Base-by-base conservation (phyloP, 2,888 invertebrate species). In the Tiphia femorata region DNA sequence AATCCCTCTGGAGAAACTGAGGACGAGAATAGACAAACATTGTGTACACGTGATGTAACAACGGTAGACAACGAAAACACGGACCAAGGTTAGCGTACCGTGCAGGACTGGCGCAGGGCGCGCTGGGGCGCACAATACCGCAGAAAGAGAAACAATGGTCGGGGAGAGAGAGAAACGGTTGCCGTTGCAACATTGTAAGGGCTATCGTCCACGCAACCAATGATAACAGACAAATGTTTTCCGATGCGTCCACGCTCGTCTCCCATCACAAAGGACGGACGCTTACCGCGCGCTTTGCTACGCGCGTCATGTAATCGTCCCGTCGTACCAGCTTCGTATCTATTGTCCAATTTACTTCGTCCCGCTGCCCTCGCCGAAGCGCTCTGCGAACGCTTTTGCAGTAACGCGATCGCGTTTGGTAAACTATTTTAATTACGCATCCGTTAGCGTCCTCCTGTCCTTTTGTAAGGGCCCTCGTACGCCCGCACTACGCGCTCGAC, bases 371-470 rank as follows among this genome's bases (percentile, higher is more conserved):
- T n/a, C n/a, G n/a, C n/a, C n/a, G n/a, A n/a, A n/a, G n/a, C n/a
- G n/a, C 59, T 58, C 50, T 62, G 49, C 50, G 43, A 43, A 51
- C 41, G 43, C 57, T 58, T 40, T 49, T 41, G 33, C 48, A 29
- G 23, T n/a, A 42, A 42, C 49, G 53, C 51, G 56, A 63, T 54
- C 64, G 49, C 23, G 58, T 46, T 62, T 59, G n/a, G 68, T 59
- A 66, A 76, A 74, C 74, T 75, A 70, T 76, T 76, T 75, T 76
- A 74, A 76, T 75, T 76, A 76, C 68, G 51, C 50, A 43, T 44
- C 44, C 54, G 53, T 46, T 55, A 56, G 51, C 54, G 33, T 14
- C 30, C 40, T 2, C 21, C 21, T 10, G 8, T 29, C n/a, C 14
- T 27, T n/a, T n/a, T n/a, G n/a, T n/a, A n/a, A n/a, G n/a, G n/a